Conservation (phyloP, 2,113 vertebrate species). For the Ictalurus punctatus region DNA sequence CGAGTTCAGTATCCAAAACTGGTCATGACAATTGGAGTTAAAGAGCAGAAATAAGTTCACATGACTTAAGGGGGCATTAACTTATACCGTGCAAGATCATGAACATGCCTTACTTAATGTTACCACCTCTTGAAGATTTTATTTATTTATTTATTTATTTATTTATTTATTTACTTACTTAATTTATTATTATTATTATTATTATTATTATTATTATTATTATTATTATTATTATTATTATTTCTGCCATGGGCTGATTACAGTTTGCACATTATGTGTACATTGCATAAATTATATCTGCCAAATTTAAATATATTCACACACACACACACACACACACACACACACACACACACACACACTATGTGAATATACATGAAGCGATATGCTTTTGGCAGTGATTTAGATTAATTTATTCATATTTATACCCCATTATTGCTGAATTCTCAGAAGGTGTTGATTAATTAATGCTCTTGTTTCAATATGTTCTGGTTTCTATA, state of each 20-base stretch:
- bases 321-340: neutral
- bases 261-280: neutral
- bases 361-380: neutral
- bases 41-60: no score
- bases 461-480: neutral
- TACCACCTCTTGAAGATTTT: neutral
- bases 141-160: neutral
- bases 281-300: neutral
- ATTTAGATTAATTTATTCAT: neutral
- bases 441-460: neutral
- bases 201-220: no score
- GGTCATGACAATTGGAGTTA: no score
- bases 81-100: neutral
- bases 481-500: neutral
- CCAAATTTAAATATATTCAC: neutral
- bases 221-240: neutral
- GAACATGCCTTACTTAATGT: neutral
- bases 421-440: neutral
- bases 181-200: neutral
- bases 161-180: neutral
- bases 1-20: no score
- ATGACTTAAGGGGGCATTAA: no score
- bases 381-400: neutral
- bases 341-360: no score
- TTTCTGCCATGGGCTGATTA: neutral